These are phyloP conservation scores for Scylla paramamosain DNA, from an alignment of 1,140 invertebrate species.

Conservation along the genomic window DNA sequence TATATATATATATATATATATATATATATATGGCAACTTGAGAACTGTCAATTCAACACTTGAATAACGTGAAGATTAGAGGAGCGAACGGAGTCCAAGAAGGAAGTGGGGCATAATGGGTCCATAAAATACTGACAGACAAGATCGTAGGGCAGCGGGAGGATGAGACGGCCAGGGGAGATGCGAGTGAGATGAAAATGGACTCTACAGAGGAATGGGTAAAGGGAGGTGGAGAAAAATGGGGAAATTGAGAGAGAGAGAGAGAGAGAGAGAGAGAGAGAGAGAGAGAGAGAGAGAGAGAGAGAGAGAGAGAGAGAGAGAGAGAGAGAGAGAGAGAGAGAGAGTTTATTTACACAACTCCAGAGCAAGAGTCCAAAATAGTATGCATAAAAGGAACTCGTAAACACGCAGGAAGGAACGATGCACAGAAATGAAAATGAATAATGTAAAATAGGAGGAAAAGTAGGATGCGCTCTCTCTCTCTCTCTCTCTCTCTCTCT, in stretches of 20 bases:
- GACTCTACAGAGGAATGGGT: background rate
- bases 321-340: background rate
- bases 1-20: background rate
- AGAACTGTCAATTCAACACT: background rate
- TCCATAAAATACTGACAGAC: too few species aligned
- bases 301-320: background rate
- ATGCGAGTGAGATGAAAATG: too few species aligned
- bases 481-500: background rate
- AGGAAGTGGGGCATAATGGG: too few species aligned
- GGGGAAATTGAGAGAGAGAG: background rate
- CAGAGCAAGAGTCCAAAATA: background rate
- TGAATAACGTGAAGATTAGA: background rate
- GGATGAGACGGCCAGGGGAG: too few species aligned
- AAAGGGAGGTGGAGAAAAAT: background rate
- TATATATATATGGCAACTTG: background rate
- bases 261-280: background rate
- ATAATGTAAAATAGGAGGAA: background rate
- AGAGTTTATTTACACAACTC: background rate
- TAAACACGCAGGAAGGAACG: background rate
- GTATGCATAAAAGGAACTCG: background rate
- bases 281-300: background rate
- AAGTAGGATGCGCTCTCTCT: background rate
- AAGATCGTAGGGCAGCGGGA: too few species aligned
- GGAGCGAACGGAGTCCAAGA: too few species aligned
- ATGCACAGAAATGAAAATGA: background rate